Conservation (phyloP, 2,113 vertebrate species). For the Acrocephalus arundinaceus region DNA sequence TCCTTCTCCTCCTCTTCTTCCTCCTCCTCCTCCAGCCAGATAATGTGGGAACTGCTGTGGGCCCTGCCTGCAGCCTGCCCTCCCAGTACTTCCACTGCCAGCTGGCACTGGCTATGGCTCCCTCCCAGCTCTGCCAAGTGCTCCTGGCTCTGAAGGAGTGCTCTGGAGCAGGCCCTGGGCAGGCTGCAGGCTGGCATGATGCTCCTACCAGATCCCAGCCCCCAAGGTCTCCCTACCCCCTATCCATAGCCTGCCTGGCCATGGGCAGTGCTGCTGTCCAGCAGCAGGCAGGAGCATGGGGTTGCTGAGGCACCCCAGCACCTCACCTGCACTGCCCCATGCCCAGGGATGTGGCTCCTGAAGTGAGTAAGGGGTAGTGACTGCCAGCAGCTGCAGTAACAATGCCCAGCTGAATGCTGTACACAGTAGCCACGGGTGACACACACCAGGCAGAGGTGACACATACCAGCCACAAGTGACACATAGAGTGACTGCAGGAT, state of each 20-base stretch:
- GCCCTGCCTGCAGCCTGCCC: neutral
- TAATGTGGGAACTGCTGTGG: neutral
- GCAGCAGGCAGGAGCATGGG: neutral
- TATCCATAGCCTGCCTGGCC: neutral
- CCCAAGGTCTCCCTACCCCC: rapidly evolving
- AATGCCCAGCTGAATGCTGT: neutral
- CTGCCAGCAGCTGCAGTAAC: neutral
- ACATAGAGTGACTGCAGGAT: neutral
- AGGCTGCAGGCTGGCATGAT: neutral
- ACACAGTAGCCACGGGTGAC: rapidly evolving
- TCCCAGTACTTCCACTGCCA: neutral
- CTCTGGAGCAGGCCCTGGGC: neutral
- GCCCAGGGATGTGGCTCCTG: rapidly evolving
- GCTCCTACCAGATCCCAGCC: neutral
- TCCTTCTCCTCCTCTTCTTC: neutral
- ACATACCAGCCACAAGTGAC: neutral
- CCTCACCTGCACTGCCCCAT: rapidly evolving
- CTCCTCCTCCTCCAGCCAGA: neutral
- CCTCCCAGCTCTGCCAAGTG: neutral
- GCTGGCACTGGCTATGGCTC: neutral
- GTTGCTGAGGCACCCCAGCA: neutral
- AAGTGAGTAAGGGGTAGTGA: rapidly evolving
- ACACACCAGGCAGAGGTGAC: neutral
- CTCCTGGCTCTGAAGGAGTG: neutral
- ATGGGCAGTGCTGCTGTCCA: neutral